These are phyloP conservation scores for Triplophysa tibetana DNA, from an alignment of 2,113 vertebrate genomes.

Conservation along the genomic window DNA sequence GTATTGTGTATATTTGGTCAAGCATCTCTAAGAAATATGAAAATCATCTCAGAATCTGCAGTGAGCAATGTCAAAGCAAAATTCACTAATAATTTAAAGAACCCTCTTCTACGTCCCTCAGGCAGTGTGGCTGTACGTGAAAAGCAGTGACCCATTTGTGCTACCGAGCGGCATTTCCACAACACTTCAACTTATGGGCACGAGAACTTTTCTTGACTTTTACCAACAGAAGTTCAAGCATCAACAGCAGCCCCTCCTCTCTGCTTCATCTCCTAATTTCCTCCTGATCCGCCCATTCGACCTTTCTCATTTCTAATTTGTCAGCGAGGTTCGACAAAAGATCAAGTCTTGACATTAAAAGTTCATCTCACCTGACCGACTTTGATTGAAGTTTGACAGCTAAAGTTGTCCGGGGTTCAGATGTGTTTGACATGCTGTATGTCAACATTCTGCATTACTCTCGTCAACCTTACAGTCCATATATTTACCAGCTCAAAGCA, in stretches of 20 bases:
- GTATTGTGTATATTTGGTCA: not conserved
- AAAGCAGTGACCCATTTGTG: conserved; percentile 6
- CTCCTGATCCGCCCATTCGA: conserved; percentile 37
- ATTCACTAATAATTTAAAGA: conserved; percentile 20
- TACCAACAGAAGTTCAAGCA: not conserved
- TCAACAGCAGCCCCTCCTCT: not conserved
- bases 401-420: conserved; percentile 29
- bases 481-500: not conserved
- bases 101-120: not conserved
- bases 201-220: not conserved
- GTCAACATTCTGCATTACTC: conserved; percentile 32
- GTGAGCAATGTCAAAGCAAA: conserved; percentile 36
- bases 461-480: conserved; percentile 11
- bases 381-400: conserved; percentile 60
- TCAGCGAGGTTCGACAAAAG: conserved; percentile 61
- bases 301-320: conserved; percentile 53
- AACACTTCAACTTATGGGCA: not conserved
- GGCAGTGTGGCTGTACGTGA: not conserved
- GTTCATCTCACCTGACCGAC: conserved; percentile 58
- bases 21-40: not conserved
- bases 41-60: conserved; percentile 8
- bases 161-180: not conserved
- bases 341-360: conserved; percentile 72
- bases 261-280: conserved; percentile 1
- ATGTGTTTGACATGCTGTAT: conserved; percentile 50